phyloP scores from a whole-genome alignment of 2,113 vertebrate species.

The Catagonus wagneri region DNA sequence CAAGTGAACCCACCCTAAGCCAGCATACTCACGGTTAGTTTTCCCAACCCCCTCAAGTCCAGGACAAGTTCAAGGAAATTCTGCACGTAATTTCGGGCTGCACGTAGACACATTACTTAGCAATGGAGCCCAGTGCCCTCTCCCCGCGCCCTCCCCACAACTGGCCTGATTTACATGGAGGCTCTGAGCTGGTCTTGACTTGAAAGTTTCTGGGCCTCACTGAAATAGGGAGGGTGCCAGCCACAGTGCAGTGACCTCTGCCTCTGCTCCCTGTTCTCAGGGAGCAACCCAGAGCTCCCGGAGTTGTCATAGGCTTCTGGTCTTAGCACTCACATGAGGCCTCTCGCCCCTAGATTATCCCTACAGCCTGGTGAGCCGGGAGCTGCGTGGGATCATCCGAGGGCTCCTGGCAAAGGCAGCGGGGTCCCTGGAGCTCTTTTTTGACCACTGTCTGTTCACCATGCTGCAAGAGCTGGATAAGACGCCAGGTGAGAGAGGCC shows the following conservation, averaged over 20 bases:
- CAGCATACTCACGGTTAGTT: constrained; percentile 93
- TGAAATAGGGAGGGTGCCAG: neutral
- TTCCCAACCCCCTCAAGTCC: neutral
- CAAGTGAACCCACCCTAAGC: constrained; percentile 92
- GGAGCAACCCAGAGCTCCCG: neutral
- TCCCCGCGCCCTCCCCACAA: neutral
- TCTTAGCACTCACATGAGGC: constrained; percentile 15
- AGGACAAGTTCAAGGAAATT: neutral
- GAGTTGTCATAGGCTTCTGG: neutral
- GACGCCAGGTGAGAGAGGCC: constrained; percentile 86
- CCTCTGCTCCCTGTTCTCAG: neutral
- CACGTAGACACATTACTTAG: neutral
- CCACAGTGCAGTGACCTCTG: neutral
- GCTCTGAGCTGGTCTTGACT: neutral
- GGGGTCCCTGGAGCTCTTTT: constrained; percentile 91
- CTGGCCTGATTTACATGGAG: neutral
- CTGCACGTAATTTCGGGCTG: neutral
- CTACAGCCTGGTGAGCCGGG: constrained; percentile 93
- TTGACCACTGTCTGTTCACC: constrained; percentile 95
- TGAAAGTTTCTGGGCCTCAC: neutral
- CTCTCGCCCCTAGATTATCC: constrained; percentile 92
- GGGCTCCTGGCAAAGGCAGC: constrained; percentile 88
- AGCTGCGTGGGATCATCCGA: constrained; percentile 91
- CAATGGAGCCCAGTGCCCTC: neutral
- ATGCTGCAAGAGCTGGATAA: constrained; percentile 97